Evolutionary conservation across 1,140 invertebrate genomes (phyloP), one percentile per base, ranked within the genome.

Genomic region (Drusus annulatus): DNA sequence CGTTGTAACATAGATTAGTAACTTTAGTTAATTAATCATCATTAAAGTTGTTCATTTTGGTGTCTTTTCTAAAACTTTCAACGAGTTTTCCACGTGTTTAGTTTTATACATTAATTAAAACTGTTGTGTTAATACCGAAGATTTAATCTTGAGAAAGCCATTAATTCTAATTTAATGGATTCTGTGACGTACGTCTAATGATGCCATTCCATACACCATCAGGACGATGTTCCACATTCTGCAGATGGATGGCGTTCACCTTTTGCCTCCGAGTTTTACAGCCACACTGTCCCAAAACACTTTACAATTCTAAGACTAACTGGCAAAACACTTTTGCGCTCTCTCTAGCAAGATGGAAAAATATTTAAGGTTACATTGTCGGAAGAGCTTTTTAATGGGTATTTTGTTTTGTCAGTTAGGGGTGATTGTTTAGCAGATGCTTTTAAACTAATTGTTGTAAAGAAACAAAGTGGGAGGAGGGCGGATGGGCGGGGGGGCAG

Each of bases 401-500:
- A 76, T 62, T 62, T 17, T 60, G 74, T 60, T 5, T n/a, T 8
- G 15, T 17, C 1, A 31, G 25, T 17, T 36, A 13, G n/a, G 23
- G 10, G 52, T 76, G 56, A n/a, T 17, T 13, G n/a, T 51, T 31
- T 19, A 31, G 31, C 62, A 77, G 76, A 77, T 77, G 76, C 76
- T 77, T 77, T 77, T 77, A 77, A 77, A 77, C 76, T 77, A 77
- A 77, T 77, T 77, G 60, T 77, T 77, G 62, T 63, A 77, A 77
- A 77, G 76, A 77, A 77, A 63, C 28, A 19, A n/a, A 50, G 19
- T 36, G 36, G 36, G 10, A 13, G 1, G 36, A n/a, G n/a, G n/a
- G n/a, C n/a, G n/a, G n/a, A n/a, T n/a, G n/a, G n/a, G n/a, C n/a
- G 36, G 36, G 36, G 16, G 28, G 56, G 58, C 58, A 60, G 76